Conservation (phyloP, 2,888 invertebrate species). For the Athalia rosae region DNA sequence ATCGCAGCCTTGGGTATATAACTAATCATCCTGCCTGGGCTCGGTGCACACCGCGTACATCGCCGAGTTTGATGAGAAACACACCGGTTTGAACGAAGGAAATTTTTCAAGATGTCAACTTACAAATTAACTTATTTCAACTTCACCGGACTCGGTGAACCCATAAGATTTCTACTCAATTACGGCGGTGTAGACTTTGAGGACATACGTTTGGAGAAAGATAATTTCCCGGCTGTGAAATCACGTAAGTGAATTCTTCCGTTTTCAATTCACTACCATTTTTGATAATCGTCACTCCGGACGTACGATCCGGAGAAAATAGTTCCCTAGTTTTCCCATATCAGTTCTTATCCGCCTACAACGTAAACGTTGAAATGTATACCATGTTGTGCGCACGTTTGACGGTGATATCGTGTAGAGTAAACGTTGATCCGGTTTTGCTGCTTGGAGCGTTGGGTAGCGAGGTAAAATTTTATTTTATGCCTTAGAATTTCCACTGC, state of each 20-base stretch:
- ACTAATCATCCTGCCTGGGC: background rate
- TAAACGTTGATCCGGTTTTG: no score
- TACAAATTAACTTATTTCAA: conserved; percentile 73
- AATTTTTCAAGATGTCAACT: conserved; percentile 54
- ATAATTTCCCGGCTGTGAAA: conserved; percentile 65
- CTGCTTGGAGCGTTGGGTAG: no score
- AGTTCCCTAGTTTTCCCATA: background rate
- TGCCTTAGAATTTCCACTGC: background rate
- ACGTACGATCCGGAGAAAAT: background rate
- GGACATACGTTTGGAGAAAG: conserved; percentile 67
- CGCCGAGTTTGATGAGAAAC: background rate
- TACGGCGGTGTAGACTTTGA: conserved; percentile 71
- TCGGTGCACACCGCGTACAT: background rate
- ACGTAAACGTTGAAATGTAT: background rate
- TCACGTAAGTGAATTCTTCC: conserved; percentile 53
- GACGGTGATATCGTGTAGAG: no score
- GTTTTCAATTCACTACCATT: background rate
- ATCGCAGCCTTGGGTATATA: background rate
- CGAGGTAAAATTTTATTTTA: background rate
- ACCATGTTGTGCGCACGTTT: background rate
- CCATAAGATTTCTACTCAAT: conserved; percentile 67
- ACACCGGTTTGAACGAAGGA: no score
- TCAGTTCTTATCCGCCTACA: background rate
- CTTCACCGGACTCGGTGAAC: conserved; percentile 71
- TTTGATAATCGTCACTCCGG: background rate